phyloP scores from a whole-genome alignment of 2,797 vertebrate genomes.

The Aulostomus chinensis region DNA sequence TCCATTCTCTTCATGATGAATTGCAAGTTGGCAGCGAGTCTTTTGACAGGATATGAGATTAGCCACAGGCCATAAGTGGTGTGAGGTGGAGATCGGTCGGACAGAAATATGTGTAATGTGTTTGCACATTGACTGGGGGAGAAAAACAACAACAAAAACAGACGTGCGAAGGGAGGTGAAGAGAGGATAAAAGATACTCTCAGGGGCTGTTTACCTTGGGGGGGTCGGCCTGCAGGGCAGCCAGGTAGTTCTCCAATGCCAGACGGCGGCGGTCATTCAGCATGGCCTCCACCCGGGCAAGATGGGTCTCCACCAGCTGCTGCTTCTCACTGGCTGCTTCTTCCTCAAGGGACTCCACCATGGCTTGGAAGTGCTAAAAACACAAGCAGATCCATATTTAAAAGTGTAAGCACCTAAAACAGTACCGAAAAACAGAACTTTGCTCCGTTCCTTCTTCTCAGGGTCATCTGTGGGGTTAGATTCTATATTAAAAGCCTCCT shows the following conservation, averaged over 20 bases:
- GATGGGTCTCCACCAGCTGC: constrained; percentile 96
- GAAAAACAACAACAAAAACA: constrained; percentile 4
- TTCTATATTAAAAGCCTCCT: no score
- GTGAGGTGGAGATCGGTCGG: no score
- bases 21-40: constrained; percentile 31
- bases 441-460: no score
- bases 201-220: constrained; percentile 79
- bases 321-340: constrained; percentile 97
- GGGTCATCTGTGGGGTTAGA: no score
- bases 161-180: constrained; percentile 9
- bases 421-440: no score
- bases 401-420: constrained; percentile 5
- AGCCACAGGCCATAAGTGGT: constrained; percentile 23
- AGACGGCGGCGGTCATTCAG: constrained; percentile 93
- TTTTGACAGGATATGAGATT: constrained; percentile 42
- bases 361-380: constrained; percentile 93
- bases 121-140: neutral
- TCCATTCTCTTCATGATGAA: constrained; percentile 31
- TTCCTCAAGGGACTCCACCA: constrained; percentile 96
- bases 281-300: constrained; percentile 96
- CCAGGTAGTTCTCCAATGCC: constrained; percentile 96
- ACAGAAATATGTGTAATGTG: constrained; percentile 9
- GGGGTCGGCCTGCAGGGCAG: constrained; percentile 92
- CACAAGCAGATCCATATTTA: constrained; percentile 6
- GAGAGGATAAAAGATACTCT: constrained; percentile 17